Evolutionary conservation across 1,140 invertebrate genomes (phyloP).

Genomic region (Platyscapa corneri): DNA sequence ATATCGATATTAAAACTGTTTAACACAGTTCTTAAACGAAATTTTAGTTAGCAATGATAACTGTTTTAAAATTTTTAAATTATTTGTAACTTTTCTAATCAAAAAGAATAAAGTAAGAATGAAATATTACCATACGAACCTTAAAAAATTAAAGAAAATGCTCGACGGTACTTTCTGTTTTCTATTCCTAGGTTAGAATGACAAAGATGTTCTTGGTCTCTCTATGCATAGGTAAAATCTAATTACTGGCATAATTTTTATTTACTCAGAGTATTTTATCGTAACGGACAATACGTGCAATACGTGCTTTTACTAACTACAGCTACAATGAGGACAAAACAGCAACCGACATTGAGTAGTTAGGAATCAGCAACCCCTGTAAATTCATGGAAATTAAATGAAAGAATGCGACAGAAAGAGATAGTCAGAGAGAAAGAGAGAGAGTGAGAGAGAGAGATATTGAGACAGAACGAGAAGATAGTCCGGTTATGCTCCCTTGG

Average conservation of each 20-base stretch:
- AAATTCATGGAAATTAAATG: constrained; percentile 76
- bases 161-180: no score
- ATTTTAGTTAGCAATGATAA: no score
- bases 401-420: constrained; percentile 70
- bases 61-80: no score
- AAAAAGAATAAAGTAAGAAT: no score
- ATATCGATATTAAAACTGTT: no score
- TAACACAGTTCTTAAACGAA: no score
- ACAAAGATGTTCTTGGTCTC: not conserved
- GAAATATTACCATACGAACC: no score
- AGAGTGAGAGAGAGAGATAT: no score
- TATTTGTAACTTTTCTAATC: no score
- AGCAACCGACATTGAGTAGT: not conserved
- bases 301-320: not conserved
- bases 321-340: not conserved
- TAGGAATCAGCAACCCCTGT: constrained; percentile 59
- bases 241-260: constrained; percentile 63
- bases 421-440: not conserved
- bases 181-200: not conserved
- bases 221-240: constrained; percentile 57
- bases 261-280: not conserved
- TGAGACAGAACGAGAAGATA: no score
- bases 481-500: constrained; percentile 60
- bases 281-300: constrained; percentile 6
- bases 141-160: no score